These are phyloP conservation scores for Pseudomyrmex flavicornis DNA, from an alignment of 1,140 invertebrate genomes.

Conservation along the genomic window DNA sequence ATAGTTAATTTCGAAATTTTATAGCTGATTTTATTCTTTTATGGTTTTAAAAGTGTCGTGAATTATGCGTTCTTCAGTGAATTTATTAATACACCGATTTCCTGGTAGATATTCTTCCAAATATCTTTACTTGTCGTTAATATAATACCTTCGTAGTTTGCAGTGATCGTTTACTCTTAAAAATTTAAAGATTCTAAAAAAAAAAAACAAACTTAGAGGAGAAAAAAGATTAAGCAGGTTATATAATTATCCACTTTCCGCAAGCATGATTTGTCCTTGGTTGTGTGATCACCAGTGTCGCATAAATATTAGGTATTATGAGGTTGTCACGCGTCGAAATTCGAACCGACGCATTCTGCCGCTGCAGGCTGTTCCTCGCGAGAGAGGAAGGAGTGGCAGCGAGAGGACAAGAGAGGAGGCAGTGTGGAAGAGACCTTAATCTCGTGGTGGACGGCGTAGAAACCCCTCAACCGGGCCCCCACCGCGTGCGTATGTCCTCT, in stretches of 20 bases:
- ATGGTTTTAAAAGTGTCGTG: conserved; percentile 24
- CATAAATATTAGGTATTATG: conserved; percentile 66
- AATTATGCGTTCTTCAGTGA: conserved; percentile 18
- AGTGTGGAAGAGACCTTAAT: conserved; percentile 70
- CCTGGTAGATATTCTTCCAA: conserved; percentile 9
- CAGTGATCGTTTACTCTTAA: too few species aligned
- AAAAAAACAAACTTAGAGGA: background rate
- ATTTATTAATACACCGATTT: conserved; percentile 4
- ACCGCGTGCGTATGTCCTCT: conserved; percentile 76
- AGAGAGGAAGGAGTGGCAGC: conserved; percentile 1
- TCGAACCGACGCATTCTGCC: conserved; percentile 30
- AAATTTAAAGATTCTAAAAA: too few species aligned
- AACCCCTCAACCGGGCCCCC: conserved; percentile 51
- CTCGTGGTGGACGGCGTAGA: conserved; percentile 58
- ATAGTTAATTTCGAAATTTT: conserved; percentile 31
- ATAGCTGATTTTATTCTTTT: background rate
- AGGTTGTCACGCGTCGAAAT: conserved; percentile 56
- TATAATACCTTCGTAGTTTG: too few species aligned
- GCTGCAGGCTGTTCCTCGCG: conserved; percentile 40
- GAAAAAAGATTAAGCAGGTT: conserved; percentile 13
- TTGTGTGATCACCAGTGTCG: conserved; percentile 24
- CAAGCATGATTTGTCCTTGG: conserved; percentile 44
- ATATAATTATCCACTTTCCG: conserved; percentile 48
- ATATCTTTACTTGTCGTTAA: background rate
- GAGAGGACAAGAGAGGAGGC: background rate